A percentile compares a stretch with the other conserved stretches of the same genome.
Conservation (phyloP, 1,140 invertebrate genomes). For the Ceratosolen fusciceps region DNA sequence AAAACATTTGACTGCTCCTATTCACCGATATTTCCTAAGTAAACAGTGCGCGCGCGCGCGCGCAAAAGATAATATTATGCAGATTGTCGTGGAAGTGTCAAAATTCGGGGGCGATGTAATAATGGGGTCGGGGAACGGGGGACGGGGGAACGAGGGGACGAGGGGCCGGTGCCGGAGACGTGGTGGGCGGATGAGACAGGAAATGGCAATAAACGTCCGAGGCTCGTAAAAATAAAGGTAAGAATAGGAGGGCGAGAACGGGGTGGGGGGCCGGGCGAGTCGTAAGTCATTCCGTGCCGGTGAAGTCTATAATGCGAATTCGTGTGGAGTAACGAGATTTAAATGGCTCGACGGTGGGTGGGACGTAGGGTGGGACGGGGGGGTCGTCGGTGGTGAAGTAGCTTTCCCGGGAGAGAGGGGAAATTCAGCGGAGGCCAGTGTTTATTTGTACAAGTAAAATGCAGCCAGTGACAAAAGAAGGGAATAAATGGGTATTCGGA, state of each 20-base stretch:
- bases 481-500: neutral
- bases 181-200: too few species aligned
- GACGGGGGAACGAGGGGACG: too few species aligned
- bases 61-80: neutral
- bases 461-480: neutral
- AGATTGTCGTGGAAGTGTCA: neutral
- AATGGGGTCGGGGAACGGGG: neutral
- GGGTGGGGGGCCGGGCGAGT: too few species aligned
- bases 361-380: too few species aligned
- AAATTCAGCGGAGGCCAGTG: neutral
- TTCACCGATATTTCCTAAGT: neutral
- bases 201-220: too few species aligned
- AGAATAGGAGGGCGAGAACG: too few species aligned
- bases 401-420: neutral
- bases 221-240: too few species aligned
- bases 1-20: neutral
- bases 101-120: neutral
- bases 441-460: neutral
- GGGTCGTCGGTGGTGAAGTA: neutral
- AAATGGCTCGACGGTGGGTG: too few species aligned
- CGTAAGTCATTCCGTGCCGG: too few species aligned
- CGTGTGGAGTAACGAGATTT: too few species aligned
- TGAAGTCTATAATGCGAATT: too few species aligned
- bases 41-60: neutral
- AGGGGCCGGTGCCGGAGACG: too few species aligned